Base-by-base conservation (phyloP, 2,113 vertebrate genomes). In the Tor tambroides region DNA sequence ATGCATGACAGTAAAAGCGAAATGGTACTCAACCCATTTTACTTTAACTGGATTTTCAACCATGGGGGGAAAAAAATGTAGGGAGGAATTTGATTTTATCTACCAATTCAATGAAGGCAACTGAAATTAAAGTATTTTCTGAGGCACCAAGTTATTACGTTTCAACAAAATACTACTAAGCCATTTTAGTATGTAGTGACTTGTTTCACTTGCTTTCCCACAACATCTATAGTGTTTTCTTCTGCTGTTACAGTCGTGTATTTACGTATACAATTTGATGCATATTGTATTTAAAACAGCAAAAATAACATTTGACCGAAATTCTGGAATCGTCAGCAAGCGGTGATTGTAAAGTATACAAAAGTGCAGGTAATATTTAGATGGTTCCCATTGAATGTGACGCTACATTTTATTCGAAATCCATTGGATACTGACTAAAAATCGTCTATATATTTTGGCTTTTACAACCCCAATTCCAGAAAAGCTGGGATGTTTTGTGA, bases 1-100 rank as follows among this genome's bases (percentile, higher is more conserved):
- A 80, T 83, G 88, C 81, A 88, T 77, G 85, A 75, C 6, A 2
- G 49, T 79, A 19, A 80, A 79, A 80, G 80, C 79, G 5, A 38
- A 89, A 56, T 65, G 61, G 14, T 26, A 2, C 26, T 67, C 14
- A 63, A 81, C n/a, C 79, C 12, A 38, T 63, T 81, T 15, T 2
- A 80, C 77, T 74, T 49, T 14, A 46, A 35, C 15, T 72, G 56
- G 21, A 63, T 63, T 19, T 43, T 43, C 9, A 46, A 43, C 21
- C 35, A 75, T 0, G 26, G 5, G 56, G 2, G 4, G 6, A 12
- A 10, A 14, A 63, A 9, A 63, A 65, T 30, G 26, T 30, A 67
- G 28, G 28, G 14, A 2, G 12, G 46, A 49, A 49, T 14, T 49
- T 14, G 46, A 49, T 67, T 67, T 67, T 32, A 30, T 67, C 28